Base-by-base conservation (phyloP, 2,113 vertebrate genomes). In the Brachyhypopomus gauderio region DNA sequence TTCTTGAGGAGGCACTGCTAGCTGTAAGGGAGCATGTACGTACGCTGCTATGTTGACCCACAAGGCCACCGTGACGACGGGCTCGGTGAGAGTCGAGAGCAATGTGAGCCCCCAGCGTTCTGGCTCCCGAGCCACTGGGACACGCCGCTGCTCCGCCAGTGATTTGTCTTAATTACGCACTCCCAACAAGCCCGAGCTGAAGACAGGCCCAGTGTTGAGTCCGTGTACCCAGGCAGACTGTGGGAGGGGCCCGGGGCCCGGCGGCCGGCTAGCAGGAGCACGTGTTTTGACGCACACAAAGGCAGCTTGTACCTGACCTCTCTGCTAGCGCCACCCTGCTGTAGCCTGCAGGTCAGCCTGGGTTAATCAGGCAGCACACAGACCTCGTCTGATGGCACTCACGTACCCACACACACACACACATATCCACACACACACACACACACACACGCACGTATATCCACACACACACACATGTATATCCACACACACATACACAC, bases 311-410 rank as follows among this genome's bases (percentile, higher is more conserved):
- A 74, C 80, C 76, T 78, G 78, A 74, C 70, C 58, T 56, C 82
- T 80, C 62, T 38, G n/a, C 72, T 74, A 38, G 72, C 63, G 71
- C 75, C 80, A 78, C 14, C 34, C 20, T 74, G 16, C 75, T 56
- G 64, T 72, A 74, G 76, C 60, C 78, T 63, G 52, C 80, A 79
- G 78, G 83, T 84, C 82, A 84, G 78, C 69, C 73, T 75, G 77
- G 79, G 84, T 87, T 86, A 89, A 88, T 88, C 83, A 88, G 79
- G 85, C 79, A 48, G 78, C 63, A 81, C 78, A 66, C 78, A 48
- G 30, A 30, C 30, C 30, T 30, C 30, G 30, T 30, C 30, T 30
- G 30, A 30, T 30, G 30, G 30, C 30, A 30, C 30, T 30, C 30
- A 30, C 30, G 30, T 69, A 64, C 64, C 34, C 56, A 75, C 74